Base-by-base conservation (phyloP, 2,888 invertebrate species). In the Penaeus monodon region DNA sequence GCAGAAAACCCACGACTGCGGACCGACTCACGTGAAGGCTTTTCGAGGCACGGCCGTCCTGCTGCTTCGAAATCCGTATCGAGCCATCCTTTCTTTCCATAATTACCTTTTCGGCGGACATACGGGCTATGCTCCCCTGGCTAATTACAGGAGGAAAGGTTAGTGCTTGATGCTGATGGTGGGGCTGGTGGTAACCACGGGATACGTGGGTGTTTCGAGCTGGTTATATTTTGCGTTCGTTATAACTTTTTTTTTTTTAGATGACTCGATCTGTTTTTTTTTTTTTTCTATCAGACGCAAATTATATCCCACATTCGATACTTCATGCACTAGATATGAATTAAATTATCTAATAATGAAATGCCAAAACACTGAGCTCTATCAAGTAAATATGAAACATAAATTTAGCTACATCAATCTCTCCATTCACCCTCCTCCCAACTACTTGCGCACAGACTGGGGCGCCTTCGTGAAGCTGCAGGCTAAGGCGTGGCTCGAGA, bases 71-170 rank as follows among this genome's bases (percentile, higher is more conserved):
- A 92, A 92, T 85, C 92, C 92, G n/a, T 92, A 92, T 88, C 90
- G 91, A 27, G 92, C 92, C 64, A 91, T 92, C 29, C 88, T 92
- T 24, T 91, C 92, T 22, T 91, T 91, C 86, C 91, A 92, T 63
- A 92, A 92, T 85, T 92, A 91, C 89, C 87, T 92, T 49, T 92
- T 91, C 90, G 91, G 91, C 2, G 92, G 92, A 0, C 92, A 92
- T 88, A 91, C 90, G 7, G 92, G 92, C 1, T 91, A 90, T 86
- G 92, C 92, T 12, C 91, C 91, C 1, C 90, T 90, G n/a, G 88
- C 90, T 24, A 91, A 91, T n/a, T 92, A 91, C 89, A 90, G 90
- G 68, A 91, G 91, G 65, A 91, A 91, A 91, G 92, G 92, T 92
- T 68, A 86, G 86, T 44, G 12, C 14, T 38, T 29, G 76, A 76